A percentile compares a stretch with the other conserved stretches of the same genome.
phyloP scores from a whole-genome alignment of 2,797 vertebrate species.

The Urocyon cinereoargenteus region DNA sequence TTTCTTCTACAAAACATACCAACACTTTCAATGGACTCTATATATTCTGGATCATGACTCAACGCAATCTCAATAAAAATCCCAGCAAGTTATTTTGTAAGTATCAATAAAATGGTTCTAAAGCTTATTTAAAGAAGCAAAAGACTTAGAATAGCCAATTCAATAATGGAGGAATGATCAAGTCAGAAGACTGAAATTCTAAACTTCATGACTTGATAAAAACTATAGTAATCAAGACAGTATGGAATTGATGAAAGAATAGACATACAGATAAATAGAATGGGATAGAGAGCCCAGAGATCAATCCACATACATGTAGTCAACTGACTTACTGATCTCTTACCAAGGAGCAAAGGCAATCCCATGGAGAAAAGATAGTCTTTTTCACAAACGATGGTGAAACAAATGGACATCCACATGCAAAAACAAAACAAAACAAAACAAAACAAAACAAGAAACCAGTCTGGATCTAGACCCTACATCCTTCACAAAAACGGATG shows the following conservation, averaged over 20 bases:
- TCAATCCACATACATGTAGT: background rate
- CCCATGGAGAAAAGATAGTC: background rate
- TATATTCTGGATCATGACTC: background rate
- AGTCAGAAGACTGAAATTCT: background rate
- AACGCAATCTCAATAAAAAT: background rate
- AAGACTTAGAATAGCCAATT: background rate
- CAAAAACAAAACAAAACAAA: background rate
- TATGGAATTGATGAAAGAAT: background rate
- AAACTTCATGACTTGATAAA: background rate
- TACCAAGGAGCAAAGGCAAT: background rate
- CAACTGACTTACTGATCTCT: background rate
- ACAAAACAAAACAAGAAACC: too few relatives aligned
- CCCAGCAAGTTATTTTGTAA: background rate
- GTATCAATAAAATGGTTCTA: background rate
- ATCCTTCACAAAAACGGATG: background rate
- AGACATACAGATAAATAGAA: background rate
- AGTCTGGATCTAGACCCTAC: background rate
- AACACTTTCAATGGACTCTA: background rate
- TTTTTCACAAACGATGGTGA: background rate
- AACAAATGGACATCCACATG: background rate
- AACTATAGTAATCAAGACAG: background rate
- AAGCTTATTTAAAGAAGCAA: background rate
- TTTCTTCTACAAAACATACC: background rate
- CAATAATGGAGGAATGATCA: background rate
- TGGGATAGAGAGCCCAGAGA: background rate